Evolutionary conservation across 2,113 vertebrate genomes (phyloP), one percentile per base, ranked within the genome.

Genomic region (Sceloporus undulatus): DNA sequence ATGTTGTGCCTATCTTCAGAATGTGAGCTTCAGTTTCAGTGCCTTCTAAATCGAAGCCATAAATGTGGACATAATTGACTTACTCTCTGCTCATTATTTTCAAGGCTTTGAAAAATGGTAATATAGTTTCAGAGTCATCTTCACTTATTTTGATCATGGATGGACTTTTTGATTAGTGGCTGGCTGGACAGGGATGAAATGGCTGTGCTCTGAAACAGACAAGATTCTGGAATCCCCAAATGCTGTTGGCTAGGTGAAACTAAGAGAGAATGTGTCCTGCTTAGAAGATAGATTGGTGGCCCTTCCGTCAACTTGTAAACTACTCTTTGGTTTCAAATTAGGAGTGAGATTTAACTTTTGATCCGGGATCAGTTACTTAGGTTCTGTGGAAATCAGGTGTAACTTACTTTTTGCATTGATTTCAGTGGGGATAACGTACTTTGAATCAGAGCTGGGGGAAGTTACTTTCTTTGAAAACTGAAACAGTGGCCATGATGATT

Each of bases 41-140:
- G 19, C 19, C 59, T 82, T 82, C 3, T 66, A 29, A 75, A 75
- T 75, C n/a, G 75, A 80, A 23, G 34, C 16, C 54, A 59, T 40
- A 74, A 82, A 74, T 75, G 19, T 52, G 27, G 40, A 48, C 70
- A n/a, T 54, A 85, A n/a, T 48, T 74, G 68, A 25, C 14, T 62
- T n/a, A 81, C 62, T 56, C 65, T 40, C 38, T 70, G 40, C 42
- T 16, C 52, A 52, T 76, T 89, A 89, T 62, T 40, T 74, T 79
- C 65, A 18, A 34, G 0, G 0, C 76, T 65, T 0, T 70, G 4
- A 0, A 34, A 25, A 73, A 79, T 27, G 89, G 29, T 13, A 52
- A 21, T 52, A 54, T 38, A 9, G 1, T 34, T 91, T 88, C 82
- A 78, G 81, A 48, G 65, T 9, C 18, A 71, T 81, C 85, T 25